These are phyloP conservation scores for Chionomys nivalis DNA, from an alignment of 2,113 vertebrate genomes.

Conservation along the genomic window DNA sequence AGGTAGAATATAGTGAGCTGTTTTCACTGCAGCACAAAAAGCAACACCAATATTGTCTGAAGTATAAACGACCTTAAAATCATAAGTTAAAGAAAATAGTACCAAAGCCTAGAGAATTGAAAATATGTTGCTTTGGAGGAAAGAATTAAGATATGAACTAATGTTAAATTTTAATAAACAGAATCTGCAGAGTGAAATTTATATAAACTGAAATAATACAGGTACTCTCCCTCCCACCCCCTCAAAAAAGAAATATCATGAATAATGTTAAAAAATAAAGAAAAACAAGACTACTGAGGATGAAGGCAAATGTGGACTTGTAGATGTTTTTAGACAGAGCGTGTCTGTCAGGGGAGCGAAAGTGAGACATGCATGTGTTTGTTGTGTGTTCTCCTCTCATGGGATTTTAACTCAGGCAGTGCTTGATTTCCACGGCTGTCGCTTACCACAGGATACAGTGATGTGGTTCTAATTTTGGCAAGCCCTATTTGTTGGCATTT, in stretches of 20 bases:
- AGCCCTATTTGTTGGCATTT: neutral
- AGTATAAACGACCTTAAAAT: neutral
- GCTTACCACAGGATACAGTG: too few species aligned
- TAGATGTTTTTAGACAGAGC: neutral
- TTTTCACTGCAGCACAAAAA: neutral
- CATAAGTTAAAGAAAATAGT: neutral
- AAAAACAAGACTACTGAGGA: neutral
- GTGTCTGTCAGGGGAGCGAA: neutral
- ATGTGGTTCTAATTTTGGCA: neutral
- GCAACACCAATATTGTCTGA: neutral
- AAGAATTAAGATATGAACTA: neutral
- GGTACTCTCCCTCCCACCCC: neutral
- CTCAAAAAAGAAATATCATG: neutral
- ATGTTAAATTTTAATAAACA: neutral
- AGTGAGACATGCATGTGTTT: neutral
- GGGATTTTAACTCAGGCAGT: neutral
- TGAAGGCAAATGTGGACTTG: neutral
- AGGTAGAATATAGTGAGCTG: neutral
- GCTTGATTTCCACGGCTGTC: neutral
- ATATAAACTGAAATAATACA: neutral
- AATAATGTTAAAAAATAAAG: neutral
- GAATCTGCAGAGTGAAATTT: neutral
- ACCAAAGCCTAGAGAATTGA: neutral
- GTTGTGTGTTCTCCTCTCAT: neutral
- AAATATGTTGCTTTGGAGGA: neutral